These are phyloP conservation scores for Octodonta nipae DNA, from an alignment of 2,888 invertebrate genomes.

Conservation along the genomic window DNA sequence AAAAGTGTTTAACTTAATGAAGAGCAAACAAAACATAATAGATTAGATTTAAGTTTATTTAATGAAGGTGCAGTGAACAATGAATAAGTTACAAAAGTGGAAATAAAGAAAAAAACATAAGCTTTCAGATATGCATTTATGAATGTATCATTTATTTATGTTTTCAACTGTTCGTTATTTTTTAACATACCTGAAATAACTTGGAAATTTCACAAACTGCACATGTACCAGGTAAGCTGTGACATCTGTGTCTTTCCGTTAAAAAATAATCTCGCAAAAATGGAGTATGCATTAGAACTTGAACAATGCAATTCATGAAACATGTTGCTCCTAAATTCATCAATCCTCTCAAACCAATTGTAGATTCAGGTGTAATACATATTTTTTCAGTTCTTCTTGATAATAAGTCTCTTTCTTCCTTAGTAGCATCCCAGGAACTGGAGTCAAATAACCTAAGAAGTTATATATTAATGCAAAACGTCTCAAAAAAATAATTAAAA, in stretches of 20 bases:
- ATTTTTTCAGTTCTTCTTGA: slow-evolving; percentile 64
- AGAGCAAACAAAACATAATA: too few relatives aligned
- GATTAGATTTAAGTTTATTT: too few relatives aligned
- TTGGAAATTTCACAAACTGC: slow-evolving; percentile 91
- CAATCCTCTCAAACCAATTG: slow-evolving; percentile 81
- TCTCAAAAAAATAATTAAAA: too few relatives aligned
- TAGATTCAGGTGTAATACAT: slow-evolving; percentile 66
- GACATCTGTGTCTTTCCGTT: slow-evolving; percentile 85
- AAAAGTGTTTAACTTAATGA: too few relatives aligned
- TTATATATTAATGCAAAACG: too few relatives aligned
- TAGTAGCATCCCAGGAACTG: slow-evolving; percentile 67
- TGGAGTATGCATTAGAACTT: slow-evolving; percentile 90
- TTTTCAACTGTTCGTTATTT: too few relatives aligned
- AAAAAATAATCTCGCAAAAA: slow-evolving; percentile 89
- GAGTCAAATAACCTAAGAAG: slow-evolving; percentile 36
- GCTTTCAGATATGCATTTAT: too few relatives aligned
- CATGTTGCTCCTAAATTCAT: slow-evolving; percentile 95
- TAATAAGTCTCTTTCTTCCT: slow-evolving; percentile 62
- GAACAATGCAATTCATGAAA: slow-evolving; percentile 96
- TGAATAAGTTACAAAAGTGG: too few relatives aligned
- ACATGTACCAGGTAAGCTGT: slow-evolving; percentile 56
- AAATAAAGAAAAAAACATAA: too few relatives aligned
- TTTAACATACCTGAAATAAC: slow-evolving; percentile 79
- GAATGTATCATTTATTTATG: too few relatives aligned
- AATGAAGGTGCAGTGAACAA: slow-evolving; percentile 1